Percentiles rank a stretch among this genome's conserved stretches.
Conservation (phyloP, 2,888 invertebrate genomes). For the Dasysyrphus tricinctus region DNA sequence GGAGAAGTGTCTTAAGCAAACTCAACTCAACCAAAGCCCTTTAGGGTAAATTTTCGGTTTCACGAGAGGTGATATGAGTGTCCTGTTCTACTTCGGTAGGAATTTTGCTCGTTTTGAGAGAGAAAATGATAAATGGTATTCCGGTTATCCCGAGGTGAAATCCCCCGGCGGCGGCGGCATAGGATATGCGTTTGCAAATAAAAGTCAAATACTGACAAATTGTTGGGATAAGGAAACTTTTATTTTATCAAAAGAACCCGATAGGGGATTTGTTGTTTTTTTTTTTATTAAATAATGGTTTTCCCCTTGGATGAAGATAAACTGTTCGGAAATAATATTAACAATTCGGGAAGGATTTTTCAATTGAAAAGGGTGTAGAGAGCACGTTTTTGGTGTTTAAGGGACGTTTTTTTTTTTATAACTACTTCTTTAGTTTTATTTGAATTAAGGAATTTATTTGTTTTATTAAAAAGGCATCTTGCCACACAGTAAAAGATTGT, state of each 20-base stretch:
- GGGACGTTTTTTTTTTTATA: too few relatives aligned
- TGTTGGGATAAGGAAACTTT: slow-evolving; percentile 40
- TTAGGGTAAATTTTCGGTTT: slow-evolving; percentile 18
- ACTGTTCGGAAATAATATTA: not conserved
- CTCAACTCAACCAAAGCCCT: not conserved
- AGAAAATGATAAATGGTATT: slow-evolving; percentile 22
- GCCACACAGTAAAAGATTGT: too few relatives aligned
- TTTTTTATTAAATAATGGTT: not conserved
- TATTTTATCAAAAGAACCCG: slow-evolving; percentile 29
- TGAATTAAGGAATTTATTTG: too few relatives aligned
- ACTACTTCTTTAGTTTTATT: too few relatives aligned
- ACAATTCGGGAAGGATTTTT: not conserved
- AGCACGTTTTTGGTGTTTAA: not conserved
- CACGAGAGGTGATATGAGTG: slow-evolving; percentile 25
- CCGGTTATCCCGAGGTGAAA: slow-evolving; percentile 23
- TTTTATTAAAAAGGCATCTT: too few relatives aligned
- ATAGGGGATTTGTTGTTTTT: not conserved
- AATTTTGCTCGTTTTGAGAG: slow-evolving; percentile 2
- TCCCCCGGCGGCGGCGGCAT: not conserved
- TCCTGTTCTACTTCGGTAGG: not conserved
- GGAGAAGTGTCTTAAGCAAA: slow-evolving; percentile 4
- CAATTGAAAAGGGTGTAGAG: not conserved
- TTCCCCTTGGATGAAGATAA: not conserved
- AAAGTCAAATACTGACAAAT: slow-evolving; percentile 38
- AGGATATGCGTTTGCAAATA: slow-evolving; percentile 24